Base-by-base conservation (phyloP, 37 sponge, comb jelly and placozoan genomes). In the Theonella swinhoei region DNA sequence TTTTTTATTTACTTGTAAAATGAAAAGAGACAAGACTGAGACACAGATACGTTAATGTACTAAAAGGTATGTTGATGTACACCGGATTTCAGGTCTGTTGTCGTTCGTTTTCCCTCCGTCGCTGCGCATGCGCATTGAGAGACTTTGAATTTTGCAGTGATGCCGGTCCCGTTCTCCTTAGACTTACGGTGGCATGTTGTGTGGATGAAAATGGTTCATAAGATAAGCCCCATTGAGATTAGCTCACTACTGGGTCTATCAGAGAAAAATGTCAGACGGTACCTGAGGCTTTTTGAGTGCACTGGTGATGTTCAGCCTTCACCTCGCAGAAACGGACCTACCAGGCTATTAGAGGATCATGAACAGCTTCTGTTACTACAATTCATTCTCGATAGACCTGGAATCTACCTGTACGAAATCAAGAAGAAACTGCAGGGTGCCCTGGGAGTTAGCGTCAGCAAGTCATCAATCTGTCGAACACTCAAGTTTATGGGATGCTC, bases 391-490 rank as follows among this genome's bases (percentile, higher is more conserved):
- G 78, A 59, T 24, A 32, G 28, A 20, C 78, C 78, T 25, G 78
- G 78, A 22, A 77, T 62, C 34, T 77, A 62, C 64, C 62, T 77
- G 64, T 3, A 77, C 61, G 78, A 77, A 33, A n/a, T 77, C 20
- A 62, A 77, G 64, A 37, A 24, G 23, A 31, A 59, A 26, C 64
- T 77, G 24, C 62, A 35, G 23, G 62, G 30, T 20, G 60, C 11
- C 19, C 32, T 23, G 19, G 75, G 75, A 17, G 32, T 74, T 33
- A 42, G n/a, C 35, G 73, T 72, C 4, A 59, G 62, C 30, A 23
- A 19, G 36, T 7, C 76, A 9, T 43, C 59, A 8, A 78, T 78
- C 30, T 78, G 79, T 33, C 64, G 64, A 36, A 62, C 79, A 31
- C 39, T 78, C 11, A 25, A 35, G 33, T 9, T 63, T 11, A 78